These are phyloP conservation scores for Cinclus cinclus DNA, from an alignment of 2,113 vertebrate genomes.

Conservation along the genomic window DNA sequence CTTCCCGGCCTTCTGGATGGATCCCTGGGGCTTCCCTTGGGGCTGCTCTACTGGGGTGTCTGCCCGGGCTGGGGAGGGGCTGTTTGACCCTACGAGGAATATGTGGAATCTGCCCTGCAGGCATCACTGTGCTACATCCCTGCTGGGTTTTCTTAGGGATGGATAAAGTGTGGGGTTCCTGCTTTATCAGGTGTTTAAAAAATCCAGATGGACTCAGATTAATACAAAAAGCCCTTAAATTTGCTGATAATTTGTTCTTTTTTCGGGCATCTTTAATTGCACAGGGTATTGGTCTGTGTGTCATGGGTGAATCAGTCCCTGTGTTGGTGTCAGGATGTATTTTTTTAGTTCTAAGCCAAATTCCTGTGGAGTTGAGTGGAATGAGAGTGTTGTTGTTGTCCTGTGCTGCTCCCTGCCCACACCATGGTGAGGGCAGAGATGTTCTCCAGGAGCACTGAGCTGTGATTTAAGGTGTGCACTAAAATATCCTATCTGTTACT, in stretches of 20 bases:
- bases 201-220: neutral
- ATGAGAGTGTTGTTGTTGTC: rapidly evolving
- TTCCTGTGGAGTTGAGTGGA: neutral
- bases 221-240: too few relatives aligned
- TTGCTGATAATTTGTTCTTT: neutral
- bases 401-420: neutral
- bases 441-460: neutral
- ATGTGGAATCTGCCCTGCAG: neutral
- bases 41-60: neutral
- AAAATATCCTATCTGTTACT: rapidly evolving
- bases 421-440: neutral
- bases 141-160: neutral
- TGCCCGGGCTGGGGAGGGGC: neutral
- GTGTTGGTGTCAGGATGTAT: neutral
- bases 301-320: neutral
- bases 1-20: neutral
- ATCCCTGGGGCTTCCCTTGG: neutral
- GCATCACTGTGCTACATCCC: rapidly evolving
- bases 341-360: neutral
- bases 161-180: neutral
- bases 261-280: rapidly evolving
- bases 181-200: neutral
- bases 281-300: neutral
- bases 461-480: neutral
- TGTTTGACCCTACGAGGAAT: neutral